Conservation (phyloP, 2,888 invertebrate species). For the Aricia artaxerxes region DNA sequence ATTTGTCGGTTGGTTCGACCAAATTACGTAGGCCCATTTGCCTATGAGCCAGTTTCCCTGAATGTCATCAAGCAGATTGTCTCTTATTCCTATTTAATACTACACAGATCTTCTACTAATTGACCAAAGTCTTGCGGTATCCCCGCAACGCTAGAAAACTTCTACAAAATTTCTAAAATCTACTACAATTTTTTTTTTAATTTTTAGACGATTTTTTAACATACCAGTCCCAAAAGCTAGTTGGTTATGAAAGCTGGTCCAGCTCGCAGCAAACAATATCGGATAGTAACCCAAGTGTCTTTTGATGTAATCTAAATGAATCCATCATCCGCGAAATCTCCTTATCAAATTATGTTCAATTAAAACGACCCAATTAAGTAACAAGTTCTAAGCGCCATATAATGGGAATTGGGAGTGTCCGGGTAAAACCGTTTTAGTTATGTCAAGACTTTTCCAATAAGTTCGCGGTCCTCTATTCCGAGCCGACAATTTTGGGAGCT, state of each 20-base stretch:
- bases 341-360: constrained; percentile 17
- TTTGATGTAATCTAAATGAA: constrained; percentile 9
- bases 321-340: constrained; percentile 7
- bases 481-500: constrained; percentile 23
- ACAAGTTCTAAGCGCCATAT: constrained; percentile 16
- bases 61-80: too few relatives aligned
- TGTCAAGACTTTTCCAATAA: constrained; percentile 29
- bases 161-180: too few relatives aligned
- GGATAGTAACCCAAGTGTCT: neutral
- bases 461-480: constrained; percentile 21
- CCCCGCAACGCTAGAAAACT: too few relatives aligned
- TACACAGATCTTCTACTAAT: too few relatives aligned
- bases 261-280: neutral
- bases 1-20: too few relatives aligned
- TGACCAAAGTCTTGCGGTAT: too few relatives aligned
- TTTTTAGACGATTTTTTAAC: too few relatives aligned
- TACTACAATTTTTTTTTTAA: too few relatives aligned
- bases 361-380: constrained; percentile 5
- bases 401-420: constrained; percentile 10
- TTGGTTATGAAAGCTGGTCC: neutral
- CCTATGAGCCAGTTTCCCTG: too few relatives aligned
- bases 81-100: too few relatives aligned
- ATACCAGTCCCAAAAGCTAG: too few relatives aligned
- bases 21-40: too few relatives aligned
- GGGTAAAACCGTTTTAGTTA: constrained; percentile 29